These are phyloP conservation scores for Cherax quadricarinatus DNA, from an alignment of 1,140 invertebrate species.

Conservation along the genomic window DNA sequence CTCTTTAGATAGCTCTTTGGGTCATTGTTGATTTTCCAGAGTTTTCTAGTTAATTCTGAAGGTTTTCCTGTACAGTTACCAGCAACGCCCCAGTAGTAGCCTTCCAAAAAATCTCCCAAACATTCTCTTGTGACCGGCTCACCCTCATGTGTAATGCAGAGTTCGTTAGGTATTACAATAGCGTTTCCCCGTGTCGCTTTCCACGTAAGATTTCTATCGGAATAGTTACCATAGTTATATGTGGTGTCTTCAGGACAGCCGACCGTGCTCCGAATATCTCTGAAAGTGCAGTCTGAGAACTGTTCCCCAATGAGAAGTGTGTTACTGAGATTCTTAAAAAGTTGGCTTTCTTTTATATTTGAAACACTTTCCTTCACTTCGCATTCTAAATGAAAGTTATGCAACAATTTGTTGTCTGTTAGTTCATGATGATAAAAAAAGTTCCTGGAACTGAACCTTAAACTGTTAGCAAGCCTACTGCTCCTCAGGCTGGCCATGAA, in stretches of 20 bases:
- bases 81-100: constrained; percentile 57
- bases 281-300: background rate
- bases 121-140: constrained; percentile 65
- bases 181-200: constrained; percentile 15
- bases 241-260: constrained; percentile 37
- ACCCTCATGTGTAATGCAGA: constrained; percentile 59
- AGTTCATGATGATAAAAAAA: constrained; percentile 16
- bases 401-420: background rate
- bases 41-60: constrained; percentile 37
- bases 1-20: background rate
- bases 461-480: background rate
- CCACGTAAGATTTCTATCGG: constrained; percentile 49
- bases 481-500: constrained; percentile 10
- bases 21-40: constrained; percentile 46
- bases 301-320: background rate
- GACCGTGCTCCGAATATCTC: constrained; percentile 36
- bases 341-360: constrained; percentile 3
- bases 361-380: background rate
- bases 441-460: constrained; percentile 11
- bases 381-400: constrained; percentile 49
- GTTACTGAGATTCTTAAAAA: constrained; percentile 4
- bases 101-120: constrained; percentile 57
- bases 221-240: background rate
- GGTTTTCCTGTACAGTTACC: constrained; percentile 43
- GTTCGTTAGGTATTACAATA: constrained; percentile 53